Conservation (phyloP, 2,888 invertebrate genomes). For the Drymonia ruficornis region DNA sequence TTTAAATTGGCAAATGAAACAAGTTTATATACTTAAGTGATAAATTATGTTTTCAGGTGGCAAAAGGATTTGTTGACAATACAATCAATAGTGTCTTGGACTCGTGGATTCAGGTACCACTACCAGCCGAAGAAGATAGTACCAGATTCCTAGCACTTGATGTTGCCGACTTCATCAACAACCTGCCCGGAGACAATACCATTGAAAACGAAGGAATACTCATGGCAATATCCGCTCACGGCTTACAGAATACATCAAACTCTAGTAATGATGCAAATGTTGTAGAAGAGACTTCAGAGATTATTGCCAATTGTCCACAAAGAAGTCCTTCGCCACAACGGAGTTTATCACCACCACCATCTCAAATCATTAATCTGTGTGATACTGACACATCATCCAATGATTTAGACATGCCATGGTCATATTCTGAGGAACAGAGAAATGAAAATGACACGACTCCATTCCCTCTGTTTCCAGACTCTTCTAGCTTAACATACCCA, state of each 20-base stretch:
- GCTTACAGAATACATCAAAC: slow-evolving; percentile 80
- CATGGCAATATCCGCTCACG: slow-evolving; percentile 90
- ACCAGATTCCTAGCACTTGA: slow-evolving; percentile 66
- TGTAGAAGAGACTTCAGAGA: slow-evolving; percentile 21
- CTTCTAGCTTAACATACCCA: slow-evolving; percentile 48
- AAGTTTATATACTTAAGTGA: neutral
- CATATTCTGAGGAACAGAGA: slow-evolving; percentile 39
- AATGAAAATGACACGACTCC: slow-evolving; percentile 42
- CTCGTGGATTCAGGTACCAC: slow-evolving; percentile 81
- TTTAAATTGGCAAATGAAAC: neutral
- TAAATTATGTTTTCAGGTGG: slow-evolving; percentile 70
- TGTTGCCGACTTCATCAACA: slow-evolving; percentile 82
- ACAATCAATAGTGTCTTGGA: slow-evolving; percentile 88
- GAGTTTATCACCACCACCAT: slow-evolving; percentile 46
- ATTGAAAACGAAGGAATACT: slow-evolving; percentile 89
- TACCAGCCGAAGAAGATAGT: slow-evolving; percentile 66
- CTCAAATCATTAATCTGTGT: slow-evolving; percentile 41
- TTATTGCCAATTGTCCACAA: slow-evolving; percentile 28
- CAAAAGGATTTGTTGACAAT: slow-evolving; percentile 88
- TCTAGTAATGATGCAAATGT: slow-evolving; percentile 40
- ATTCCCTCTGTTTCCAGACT: slow-evolving; percentile 52
- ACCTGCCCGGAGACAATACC: slow-evolving; percentile 81
- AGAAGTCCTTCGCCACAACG: slow-evolving; percentile 44
- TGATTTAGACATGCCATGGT: slow-evolving; percentile 54
- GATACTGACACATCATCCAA: slow-evolving; percentile 41